phyloP scores from a whole-genome alignment of 2,797 vertebrate genomes.

The Catamblyrhynchus diadema region DNA sequence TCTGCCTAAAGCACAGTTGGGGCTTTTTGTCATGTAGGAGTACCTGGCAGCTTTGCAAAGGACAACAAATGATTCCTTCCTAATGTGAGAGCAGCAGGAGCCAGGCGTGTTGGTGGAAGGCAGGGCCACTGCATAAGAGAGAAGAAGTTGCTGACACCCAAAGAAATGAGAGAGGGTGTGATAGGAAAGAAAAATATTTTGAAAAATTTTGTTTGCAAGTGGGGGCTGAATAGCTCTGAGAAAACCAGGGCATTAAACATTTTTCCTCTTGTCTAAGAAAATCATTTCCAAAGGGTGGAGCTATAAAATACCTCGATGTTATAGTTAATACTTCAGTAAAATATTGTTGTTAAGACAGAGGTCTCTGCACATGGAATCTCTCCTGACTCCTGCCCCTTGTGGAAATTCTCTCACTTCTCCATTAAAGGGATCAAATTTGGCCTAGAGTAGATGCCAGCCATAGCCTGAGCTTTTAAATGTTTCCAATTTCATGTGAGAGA shows the following conservation, averaged over 20 bases:
- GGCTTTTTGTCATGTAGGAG: neutral
- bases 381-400: neutral
- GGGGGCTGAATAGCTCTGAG: neutral
- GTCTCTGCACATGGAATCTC: neutral
- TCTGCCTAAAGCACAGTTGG: neutral
- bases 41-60: conserved; percentile 29
- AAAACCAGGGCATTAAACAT: neutral
- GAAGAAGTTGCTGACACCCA: conserved; percentile 44
- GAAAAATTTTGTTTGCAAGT: conserved; percentile 45
- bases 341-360: conserved; percentile 52
- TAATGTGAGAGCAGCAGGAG: neutral
- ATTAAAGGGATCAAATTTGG: neutral
- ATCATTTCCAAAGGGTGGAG: conserved; percentile 48
- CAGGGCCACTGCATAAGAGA: neutral
- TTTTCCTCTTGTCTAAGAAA: conserved; percentile 32
- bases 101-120: neutral
- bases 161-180: conserved; percentile 38
- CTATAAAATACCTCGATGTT: conserved; percentile 1
- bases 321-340: conserved; percentile 28
- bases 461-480: neutral
- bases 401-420: neutral
- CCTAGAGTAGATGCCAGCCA: neutral
- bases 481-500: neutral
- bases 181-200: conserved; percentile 65
- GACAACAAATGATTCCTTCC: neutral